Conservation (phyloP, 2,888 invertebrate species). For the Archips xylosteana region DNA sequence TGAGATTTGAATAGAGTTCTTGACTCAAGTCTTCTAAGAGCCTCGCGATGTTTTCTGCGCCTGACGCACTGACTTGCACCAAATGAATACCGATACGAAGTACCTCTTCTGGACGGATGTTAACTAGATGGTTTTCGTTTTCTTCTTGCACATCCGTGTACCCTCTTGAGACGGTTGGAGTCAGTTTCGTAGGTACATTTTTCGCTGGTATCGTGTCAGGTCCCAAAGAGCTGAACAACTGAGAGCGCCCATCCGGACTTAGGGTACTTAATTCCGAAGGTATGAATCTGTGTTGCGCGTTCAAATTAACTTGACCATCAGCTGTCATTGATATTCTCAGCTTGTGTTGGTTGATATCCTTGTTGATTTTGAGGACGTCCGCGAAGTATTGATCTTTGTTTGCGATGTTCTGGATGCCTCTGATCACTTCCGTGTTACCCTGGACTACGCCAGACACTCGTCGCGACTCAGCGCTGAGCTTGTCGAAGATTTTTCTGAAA, state of each 20-base stretch:
- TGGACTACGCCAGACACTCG: constrained; percentile 74
- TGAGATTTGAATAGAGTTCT: constrained; percentile 70
- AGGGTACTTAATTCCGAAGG: constrained; percentile 70
- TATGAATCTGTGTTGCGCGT: constrained; percentile 73
- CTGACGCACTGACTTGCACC: constrained; percentile 68
- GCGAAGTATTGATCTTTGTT: constrained; percentile 86
- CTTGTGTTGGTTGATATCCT: constrained; percentile 80
- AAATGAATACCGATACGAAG: constrained; percentile 69
- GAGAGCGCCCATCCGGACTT: constrained; percentile 63
- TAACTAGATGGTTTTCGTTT: constrained; percentile 59
- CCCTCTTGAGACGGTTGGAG: constrained; percentile 54
- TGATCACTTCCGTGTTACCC: constrained; percentile 85
- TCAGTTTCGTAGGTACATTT: constrained; percentile 68
- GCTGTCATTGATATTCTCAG: constrained; percentile 78
- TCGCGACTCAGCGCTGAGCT: constrained; percentile 83
- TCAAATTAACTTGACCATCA: constrained; percentile 76
- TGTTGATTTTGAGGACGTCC: constrained; percentile 81
- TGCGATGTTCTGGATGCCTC: constrained; percentile 78
- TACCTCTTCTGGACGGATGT: constrained; percentile 75
- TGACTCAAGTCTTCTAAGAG: constrained; percentile 71
- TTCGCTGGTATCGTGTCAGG: constrained; percentile 57
- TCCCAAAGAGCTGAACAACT: constrained; percentile 69
- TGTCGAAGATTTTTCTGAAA: constrained; percentile 85
- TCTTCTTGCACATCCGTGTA: constrained; percentile 59
- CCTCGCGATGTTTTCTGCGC: constrained; percentile 69